Percentiles rank a stretch among this genome's conserved stretches.
Conservation (phyloP, 1,140 invertebrate genomes). For the Drosophila asahinai region DNA sequence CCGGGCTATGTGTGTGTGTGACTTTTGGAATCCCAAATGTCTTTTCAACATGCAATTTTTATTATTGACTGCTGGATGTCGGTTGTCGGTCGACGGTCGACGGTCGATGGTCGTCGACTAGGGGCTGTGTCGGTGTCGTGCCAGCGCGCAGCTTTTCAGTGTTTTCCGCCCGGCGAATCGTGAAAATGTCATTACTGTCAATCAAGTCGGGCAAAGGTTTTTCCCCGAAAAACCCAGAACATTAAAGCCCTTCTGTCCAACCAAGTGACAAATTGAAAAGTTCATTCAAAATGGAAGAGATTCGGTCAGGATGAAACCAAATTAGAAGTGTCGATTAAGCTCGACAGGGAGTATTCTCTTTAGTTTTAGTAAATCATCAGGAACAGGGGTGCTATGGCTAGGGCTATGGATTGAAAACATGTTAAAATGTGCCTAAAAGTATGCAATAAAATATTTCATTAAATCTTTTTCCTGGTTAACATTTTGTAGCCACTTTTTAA, state of each 20-base stretch:
- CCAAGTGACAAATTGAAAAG: slow-evolving; percentile 52
- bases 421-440: background rate
- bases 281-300: slow-evolving; percentile 37
- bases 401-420: background rate
- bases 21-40: slow-evolving; percentile 77
- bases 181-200: slow-evolving; percentile 82
- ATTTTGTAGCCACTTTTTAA: too few relatives aligned
- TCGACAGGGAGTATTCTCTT: background rate
- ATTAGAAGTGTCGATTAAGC: slow-evolving; percentile 9
- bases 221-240: slow-evolving; percentile 52
- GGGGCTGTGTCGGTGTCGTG: slow-evolving; percentile 56
- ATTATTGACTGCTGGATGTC: slow-evolving; percentile 73
- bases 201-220: slow-evolving; percentile 69
- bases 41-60: slow-evolving; percentile 81
- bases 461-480: too few relatives aligned
- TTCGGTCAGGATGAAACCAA: background rate
- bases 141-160: slow-evolving; percentile 72
- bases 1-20: slow-evolving; percentile 39
- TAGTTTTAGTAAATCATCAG: background rate
- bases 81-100: slow-evolving; percentile 30
- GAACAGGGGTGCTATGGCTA: background rate
- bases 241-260: slow-evolving; percentile 60
- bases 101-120: slow-evolving; percentile 15
- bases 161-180: slow-evolving; percentile 78
- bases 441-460: background rate